Evolutionary conservation across 2,113 vertebrate genomes (phyloP), one percentile per base, ranked within the genome.

Genomic region (Scopus umbretta): DNA sequence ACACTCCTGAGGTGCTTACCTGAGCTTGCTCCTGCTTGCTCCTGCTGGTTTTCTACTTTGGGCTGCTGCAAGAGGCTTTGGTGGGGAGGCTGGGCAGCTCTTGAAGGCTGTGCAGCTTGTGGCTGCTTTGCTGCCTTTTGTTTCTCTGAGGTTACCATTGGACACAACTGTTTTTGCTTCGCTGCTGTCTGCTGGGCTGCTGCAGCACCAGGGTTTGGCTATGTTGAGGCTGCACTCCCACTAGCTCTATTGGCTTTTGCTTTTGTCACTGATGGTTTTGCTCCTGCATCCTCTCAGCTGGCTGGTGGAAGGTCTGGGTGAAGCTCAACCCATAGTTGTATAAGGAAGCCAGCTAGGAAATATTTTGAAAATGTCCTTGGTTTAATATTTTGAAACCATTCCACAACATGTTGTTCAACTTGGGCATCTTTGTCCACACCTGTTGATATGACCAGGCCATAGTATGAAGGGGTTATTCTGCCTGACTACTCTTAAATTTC

Each of bases 271-370:
- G 49, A 13, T 65, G 63, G 13, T 92, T 94, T 75, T 89, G 80
- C 43, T 91, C 94, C 36, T 91, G 95, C 55, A 96, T 93, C 88
- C 92, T 97, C 75, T 90, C 66, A 63, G 94, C 91, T 88, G 73
- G 76, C 68, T 74, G 88, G 7, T 91, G 87, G 68, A 96, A 96
- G 18, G 66, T 40, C 36, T 80, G 91, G 18, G 88, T 95, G 16
- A 87, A 66, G 19, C 47, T 93, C 21, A 95, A 38, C 27, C 94
- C 85, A 13, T 84, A 90, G 78, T 92, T 84, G 10, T 75, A 95
- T 19, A 86, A 52, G 32, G 95, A 91, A 30, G 92, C n/a, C 65
- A 97, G 66, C 3, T 78, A 94, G 58, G 47, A 90, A 52, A 38
- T 18, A 27, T 11, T 78, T 78, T 79, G 45, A 55, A 84, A 50